Percentiles rank a stretch among this genome's conserved stretches.
Evolutionary conservation across 2,888 invertebrate genomes (phyloP).

Genomic region (Beris morrisii): DNA sequence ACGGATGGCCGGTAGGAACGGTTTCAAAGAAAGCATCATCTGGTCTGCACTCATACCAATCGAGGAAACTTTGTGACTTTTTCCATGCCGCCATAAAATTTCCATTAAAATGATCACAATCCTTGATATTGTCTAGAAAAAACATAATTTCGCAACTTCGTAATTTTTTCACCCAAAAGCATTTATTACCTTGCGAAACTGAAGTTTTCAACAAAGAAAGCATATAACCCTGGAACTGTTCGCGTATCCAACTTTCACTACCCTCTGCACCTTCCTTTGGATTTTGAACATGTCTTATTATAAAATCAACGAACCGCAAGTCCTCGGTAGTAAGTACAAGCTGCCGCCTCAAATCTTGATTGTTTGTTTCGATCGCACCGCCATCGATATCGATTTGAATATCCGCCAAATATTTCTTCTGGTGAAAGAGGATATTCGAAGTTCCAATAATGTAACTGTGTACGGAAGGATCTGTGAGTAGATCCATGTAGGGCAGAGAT

Average conservation of each 20-base stretch:
- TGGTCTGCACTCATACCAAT: slow-evolving; percentile 72
- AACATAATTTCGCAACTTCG: background rate
- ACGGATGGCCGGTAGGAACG: slow-evolving; percentile 85
- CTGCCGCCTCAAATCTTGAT: slow-evolving; percentile 77
- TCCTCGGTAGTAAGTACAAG: slow-evolving; percentile 93
- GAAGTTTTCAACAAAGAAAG: slow-evolving; percentile 81
- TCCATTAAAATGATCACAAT: slow-evolving; percentile 85
- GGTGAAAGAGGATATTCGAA: slow-evolving; percentile 98
- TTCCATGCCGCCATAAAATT: slow-evolving; percentile 84
- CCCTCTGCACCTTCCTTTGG: slow-evolving; percentile 78
- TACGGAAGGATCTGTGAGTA: slow-evolving; percentile 84
- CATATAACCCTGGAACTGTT: slow-evolving; percentile 87
- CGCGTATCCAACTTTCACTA: slow-evolving; percentile 94
- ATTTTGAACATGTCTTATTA: slow-evolving; percentile 75
- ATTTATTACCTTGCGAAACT: slow-evolving; percentile 64
- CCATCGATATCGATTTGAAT: slow-evolving; percentile 88
- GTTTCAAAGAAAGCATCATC: slow-evolving; percentile 68
- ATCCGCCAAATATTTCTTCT: slow-evolving; percentile 90
- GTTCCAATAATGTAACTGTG: slow-evolving; percentile 89
- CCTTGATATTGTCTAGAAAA: slow-evolving; percentile 72
- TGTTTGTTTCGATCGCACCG: slow-evolving; percentile 78
- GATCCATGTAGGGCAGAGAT: slow-evolving; percentile 91
- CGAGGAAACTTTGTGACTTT: slow-evolving; percentile 83
- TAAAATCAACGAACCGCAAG: slow-evolving; percentile 90
- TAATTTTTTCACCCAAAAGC: background rate